These are phyloP conservation scores for Caenorhabditis sulstoni DNA, from an alignment of 2,888 invertebrate species.

Conservation along the genomic window DNA sequence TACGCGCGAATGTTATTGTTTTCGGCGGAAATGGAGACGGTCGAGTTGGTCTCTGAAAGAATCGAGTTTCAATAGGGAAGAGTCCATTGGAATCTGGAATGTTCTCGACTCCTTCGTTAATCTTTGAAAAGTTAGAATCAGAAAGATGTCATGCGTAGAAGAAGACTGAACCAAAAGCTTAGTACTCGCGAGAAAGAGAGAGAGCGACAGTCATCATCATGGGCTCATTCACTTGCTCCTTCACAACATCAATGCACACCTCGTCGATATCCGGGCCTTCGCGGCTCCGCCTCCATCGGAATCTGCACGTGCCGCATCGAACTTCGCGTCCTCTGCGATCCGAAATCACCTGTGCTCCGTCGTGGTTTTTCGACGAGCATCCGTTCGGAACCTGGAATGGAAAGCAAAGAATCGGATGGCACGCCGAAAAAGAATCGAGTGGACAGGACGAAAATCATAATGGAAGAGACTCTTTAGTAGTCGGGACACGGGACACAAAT, in stretches of 20 bases:
- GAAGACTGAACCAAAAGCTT: neutral
- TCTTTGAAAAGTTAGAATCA: neutral
- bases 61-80: neutral
- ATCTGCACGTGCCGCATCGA: conserved; percentile 67
- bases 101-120: neutral
- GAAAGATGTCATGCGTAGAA: conserved; percentile 21
- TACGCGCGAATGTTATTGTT: conserved; percentile 60
- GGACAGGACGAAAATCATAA: conserved; percentile 27
- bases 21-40: conserved; percentile 50
- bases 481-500: neutral
- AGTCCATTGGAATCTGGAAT: neutral
- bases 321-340: conserved; percentile 34
- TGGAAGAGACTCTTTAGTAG: conserved; percentile 2
- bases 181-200: no score
- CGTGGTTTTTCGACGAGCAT: conserved; percentile 52
- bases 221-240: conserved; percentile 8
- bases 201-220: no score
- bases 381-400: conserved; percentile 53
- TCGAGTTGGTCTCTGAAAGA: conserved; percentile 54
- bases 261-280: conserved; percentile 67
- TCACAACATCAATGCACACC: conserved; percentile 44
- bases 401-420: conserved; percentile 12
- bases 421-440: conserved; percentile 2
- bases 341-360: conserved; percentile 35
- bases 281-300: conserved; percentile 69